phyloP scores from a whole-genome alignment of 2,888 invertebrate species.

The Tetramorium bicarinatum region DNA sequence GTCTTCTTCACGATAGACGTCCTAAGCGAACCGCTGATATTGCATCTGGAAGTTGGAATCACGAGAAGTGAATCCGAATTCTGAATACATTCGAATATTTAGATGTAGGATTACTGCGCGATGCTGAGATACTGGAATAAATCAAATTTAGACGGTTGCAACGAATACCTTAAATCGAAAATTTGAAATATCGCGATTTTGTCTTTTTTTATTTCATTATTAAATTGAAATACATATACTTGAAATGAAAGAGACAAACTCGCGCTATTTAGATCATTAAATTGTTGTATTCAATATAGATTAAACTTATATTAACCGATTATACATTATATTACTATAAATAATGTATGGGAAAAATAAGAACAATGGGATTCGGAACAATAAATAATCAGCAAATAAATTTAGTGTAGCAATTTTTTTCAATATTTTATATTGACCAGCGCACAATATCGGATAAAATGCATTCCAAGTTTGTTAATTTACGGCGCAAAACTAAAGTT shows the following conservation, averaged over 20 bases:
- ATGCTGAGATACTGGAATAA: slow-evolving; percentile 19
- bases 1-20: neutral
- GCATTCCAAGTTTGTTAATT: neutral
- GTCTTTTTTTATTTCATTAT: neutral
- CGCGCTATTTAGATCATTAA: neutral
- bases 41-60: neutral
- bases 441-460: neutral
- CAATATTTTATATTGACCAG: neutral
- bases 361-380: neutral
- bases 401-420: neutral
- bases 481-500: neutral
- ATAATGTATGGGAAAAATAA: no score
- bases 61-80: slow-evolving; percentile 27
- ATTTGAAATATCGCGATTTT: neutral
- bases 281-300: neutral
- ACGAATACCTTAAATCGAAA: slow-evolving; percentile 3
- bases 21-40: slow-evolving; percentile 5
- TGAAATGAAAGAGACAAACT: neutral
- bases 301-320: neutral
- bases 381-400: slow-evolving; percentile 2
- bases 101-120: neutral
- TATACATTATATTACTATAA: neutral
- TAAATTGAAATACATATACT: neutral
- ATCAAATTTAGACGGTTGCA: neutral
- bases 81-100: slow-evolving; percentile 36